Evolutionary conservation across 2,113 vertebrate species (phyloP).

Genomic region (Antechinus stuartii): DNA sequence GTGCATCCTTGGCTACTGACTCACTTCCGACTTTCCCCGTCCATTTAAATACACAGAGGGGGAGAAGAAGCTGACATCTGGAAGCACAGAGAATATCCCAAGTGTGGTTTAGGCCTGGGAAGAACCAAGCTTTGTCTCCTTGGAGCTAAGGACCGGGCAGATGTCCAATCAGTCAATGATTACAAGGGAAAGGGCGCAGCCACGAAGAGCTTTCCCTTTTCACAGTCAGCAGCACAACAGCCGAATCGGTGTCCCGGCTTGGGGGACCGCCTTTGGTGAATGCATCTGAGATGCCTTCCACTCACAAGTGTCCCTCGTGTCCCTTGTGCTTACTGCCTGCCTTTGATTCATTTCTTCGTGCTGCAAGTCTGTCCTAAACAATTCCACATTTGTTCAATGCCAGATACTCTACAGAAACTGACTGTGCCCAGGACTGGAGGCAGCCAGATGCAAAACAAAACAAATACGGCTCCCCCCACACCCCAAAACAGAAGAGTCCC

Average conservation of each 20-base stretch:
- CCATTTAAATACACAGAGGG: not conserved
- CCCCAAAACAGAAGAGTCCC: not conserved
- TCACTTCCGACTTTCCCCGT: not conserved
- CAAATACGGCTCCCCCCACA: too few relatives aligned
- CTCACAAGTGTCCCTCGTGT: slow-evolving; percentile 48
- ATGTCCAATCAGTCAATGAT: not conserved
- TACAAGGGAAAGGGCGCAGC: not conserved
- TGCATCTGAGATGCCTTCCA: slow-evolving; percentile 47
- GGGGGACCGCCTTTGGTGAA: slow-evolving; percentile 33
- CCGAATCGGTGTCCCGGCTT: slow-evolving; percentile 47
- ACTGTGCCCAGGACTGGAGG: not conserved
- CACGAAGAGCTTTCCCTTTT: too few relatives aligned
- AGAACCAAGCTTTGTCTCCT: not conserved
- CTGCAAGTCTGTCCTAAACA: slow-evolving; percentile 34
- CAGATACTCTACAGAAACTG: not conserved
- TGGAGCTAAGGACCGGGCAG: not conserved
- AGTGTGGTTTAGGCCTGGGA: not conserved
- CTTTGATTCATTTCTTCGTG: slow-evolving; percentile 72
- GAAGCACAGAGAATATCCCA: not conserved
- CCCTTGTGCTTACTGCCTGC: slow-evolving; percentile 53
- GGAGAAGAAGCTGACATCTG: not conserved
- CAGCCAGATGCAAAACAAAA: not conserved
- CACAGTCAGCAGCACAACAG: not conserved
- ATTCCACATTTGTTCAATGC: not conserved
- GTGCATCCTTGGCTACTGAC: not conserved